Evolutionary conservation across 2,888 invertebrate genomes (phyloP), one percentile per base, ranked within the genome.

Genomic region (Podotricha telesiphe): DNA sequence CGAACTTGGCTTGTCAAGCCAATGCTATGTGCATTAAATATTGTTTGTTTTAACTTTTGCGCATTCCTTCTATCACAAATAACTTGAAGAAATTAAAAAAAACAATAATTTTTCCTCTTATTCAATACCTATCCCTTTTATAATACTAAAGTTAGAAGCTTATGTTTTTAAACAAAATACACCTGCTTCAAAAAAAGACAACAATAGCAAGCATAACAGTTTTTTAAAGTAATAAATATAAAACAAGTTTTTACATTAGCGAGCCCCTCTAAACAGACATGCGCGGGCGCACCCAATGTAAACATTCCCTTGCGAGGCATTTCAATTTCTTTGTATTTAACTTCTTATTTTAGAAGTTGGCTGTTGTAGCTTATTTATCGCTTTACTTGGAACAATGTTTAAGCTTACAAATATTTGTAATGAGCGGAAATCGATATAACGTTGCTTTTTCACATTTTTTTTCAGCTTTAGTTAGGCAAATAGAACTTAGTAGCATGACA

Each of bases 241-340:
- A 42, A 51, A 51, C 59, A 19, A 45, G 67, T 67, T 61, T 61
- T 61, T 48, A 56, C 48, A 51, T 58, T 48, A 62, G 51, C 51
- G 45, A 42, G 61, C 45, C 42, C 42, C 67, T 61, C 66, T 58
- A 64, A 50, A 58, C 66, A 68, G 42, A 48, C 63, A 53, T 72
- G 68, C 64, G 70, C 74, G 69, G 74, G 71, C 74, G 69, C 73
- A 62, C 70, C 71, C 70, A 78, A 77, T 74, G 78, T 74, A 85
- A 86, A 86, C 78, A 86, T 83, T 82, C 82, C 75, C 78, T 48
- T 75, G 74, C 76, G 76, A 76, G 76, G 76, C 77, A 74, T 74
- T 82, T 71, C 71, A 69, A 71, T 81, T 81, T 74, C 78, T 82
- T 82, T 82, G 82, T 82, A 76, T 73, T 76, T 80, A 79, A 73